Evolutionary conservation across 92 coral and sea anemone species (phyloP), one percentile per base, ranked within the genome.

Genomic region (Palythoa grandiflora): DNA sequence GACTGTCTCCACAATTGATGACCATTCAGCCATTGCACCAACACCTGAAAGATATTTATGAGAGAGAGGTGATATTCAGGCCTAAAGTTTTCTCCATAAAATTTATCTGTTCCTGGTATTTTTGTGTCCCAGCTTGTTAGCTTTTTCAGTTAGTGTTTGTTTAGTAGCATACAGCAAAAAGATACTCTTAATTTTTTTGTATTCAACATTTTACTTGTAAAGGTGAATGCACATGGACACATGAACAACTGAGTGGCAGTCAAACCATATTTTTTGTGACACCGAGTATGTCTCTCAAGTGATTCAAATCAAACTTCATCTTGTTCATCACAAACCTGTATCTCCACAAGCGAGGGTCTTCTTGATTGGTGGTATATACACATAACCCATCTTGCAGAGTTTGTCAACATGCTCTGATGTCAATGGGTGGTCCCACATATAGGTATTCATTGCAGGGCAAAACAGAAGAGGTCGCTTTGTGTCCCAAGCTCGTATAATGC

Each of bases 401-500:
- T 77, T 89, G 35, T 88, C 89, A 35, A 97, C 87, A 10, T 97
- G 99, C 16, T 90, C 91, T 2, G 89, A 79, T 11, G 99, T 97
- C 36, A 95, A 66, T 12, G 98, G 99, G 77, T 97, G 99, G 47
- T 91, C 89, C 99, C 99, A 97, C 99, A 97, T 97, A 55, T 87
- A 71, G 0, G 99, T 97, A 80, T 97, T 97, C 99, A 97, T 97
- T 35, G 99, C 98, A 50, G 99, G 99, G 52, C 99, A 97, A 90
- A 92, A 92, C 37, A 93, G 66, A 55, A 97, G 72, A 20, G 99
- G 98, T 59, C 91, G 92, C 13, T 77, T 75, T 36, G 84, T 75
- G 50, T 97, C 99, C 99, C 99, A 97, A 1, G 99, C 99, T 48
- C 99, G 92, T 19, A 93, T 88, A 66, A 91, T 90, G 78, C 98